Base-by-base conservation (phyloP, 2,888 invertebrate species). In the Mesorhabditis spiculigera region DNA sequence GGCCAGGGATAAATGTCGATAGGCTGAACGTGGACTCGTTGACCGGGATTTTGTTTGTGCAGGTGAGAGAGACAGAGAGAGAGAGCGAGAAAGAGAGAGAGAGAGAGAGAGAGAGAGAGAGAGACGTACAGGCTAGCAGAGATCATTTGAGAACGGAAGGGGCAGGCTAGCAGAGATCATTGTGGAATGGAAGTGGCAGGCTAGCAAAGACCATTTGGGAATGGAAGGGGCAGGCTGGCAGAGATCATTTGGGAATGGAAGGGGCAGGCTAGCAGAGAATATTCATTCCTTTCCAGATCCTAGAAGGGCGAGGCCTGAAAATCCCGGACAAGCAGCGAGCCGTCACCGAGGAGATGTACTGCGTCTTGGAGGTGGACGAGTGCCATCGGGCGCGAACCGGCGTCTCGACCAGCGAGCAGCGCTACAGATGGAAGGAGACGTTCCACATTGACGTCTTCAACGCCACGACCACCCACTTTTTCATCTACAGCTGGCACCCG, bases 401-500 rank as follows among this genome's bases (percentile, higher is more conserved):
- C n/a, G 82, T 85, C 43, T 82, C 82, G 5, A 81, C 83, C 0
- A 80, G 81, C 5, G 81, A 82, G 61, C 80, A 78, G 63, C 75
- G 78, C 45, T 78, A 69, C 71, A 70, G 97, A 88, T 98, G 98
- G 98, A 95, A 97, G 86, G 98, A 98, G 87, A 94, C 94, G 16
- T 98, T 98, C 86, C 97, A 98, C 86, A 89, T 98, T 83, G 97
- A 98, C 86, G 89, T 97, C 74, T 94, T 95, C 63, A 93, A 93
- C 85, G 95, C 95, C 86, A 91, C 93, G 82, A 94, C 96, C 87
- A 89, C 97, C 78, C 95, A 97, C 86, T 92, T 98, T 78, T 90
- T 97, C 78, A 94, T 98, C 67, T 98, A 98, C 88, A 95, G 95
- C 5, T 98, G 98, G 98, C 97, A 98, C 89, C 96, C 96, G 0